A percentile compares a stretch with the other conserved stretches of the same genome.
These are phyloP conservation scores for Astyanax mexicanus DNA, from an alignment of 2,797 vertebrate species.

Conservation along the genomic window DNA sequence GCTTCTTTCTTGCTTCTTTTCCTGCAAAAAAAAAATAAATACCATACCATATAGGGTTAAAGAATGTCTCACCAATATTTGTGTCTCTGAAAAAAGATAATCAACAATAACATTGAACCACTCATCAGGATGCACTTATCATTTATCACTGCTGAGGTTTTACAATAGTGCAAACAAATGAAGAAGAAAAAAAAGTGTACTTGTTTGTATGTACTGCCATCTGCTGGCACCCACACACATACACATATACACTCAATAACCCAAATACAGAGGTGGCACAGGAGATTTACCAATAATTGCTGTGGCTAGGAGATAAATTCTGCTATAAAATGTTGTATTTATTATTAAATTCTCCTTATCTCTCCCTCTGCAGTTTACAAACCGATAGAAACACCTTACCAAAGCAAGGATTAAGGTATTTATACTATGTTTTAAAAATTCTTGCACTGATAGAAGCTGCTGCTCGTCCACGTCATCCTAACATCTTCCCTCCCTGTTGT, in stretches of 20 bases:
- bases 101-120: no score
- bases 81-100: no score
- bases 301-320: neutral
- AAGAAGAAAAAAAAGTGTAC: no score
- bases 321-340: constrained; percentile 23
- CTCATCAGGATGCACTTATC: no score
- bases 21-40: no score
- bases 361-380: constrained; percentile 78
- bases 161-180: no score
- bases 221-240: constrained; percentile 40
- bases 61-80: no score
- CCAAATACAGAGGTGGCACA: neutral
- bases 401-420: constrained; percentile 95
- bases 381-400: constrained; percentile 93
- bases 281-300: neutral
- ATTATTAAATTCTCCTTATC: constrained; percentile 50
- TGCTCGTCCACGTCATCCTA: neutral
- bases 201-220: constrained; percentile 29
- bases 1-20: no score
- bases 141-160: no score
- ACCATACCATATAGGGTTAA: no score
- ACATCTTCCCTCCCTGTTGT: constrained; percentile 23
- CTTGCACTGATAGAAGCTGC: neutral
- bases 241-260: neutral
- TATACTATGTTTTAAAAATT: constrained; percentile 6